Conservation (phyloP, 2,888 invertebrate genomes). For the Mylabris sibirica region DNA sequence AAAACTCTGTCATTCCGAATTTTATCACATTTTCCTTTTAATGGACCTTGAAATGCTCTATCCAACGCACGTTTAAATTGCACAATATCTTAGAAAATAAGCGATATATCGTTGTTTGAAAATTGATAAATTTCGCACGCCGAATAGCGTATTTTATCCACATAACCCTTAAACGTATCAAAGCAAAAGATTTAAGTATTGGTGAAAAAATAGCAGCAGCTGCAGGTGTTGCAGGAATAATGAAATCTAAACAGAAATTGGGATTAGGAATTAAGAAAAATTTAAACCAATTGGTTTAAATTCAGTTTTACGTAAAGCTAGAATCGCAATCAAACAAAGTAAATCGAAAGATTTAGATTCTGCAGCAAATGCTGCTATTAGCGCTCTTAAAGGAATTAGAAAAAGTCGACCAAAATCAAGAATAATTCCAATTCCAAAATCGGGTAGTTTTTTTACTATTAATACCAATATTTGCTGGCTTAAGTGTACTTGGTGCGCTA, state of each 20-base stretch:
- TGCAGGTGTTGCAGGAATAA: conserved; percentile 21
- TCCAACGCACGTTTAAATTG: too few relatives aligned
- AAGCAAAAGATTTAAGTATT: conserved; percentile 49
- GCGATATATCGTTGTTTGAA: too few relatives aligned
- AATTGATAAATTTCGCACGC: too few relatives aligned
- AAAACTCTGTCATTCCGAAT: too few relatives aligned
- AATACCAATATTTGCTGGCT: conserved; percentile 11
- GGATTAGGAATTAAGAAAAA: conserved; percentile 40
- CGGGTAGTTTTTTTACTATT: not conserved
- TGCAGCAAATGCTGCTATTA: not conserved
- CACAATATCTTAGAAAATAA: too few relatives aligned
- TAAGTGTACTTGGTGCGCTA: not conserved
- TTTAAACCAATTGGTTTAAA: conserved; percentile 9
- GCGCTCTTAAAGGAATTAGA: not conserved
- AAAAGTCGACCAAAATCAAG: not conserved
- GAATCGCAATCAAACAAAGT: conserved; percentile 17
- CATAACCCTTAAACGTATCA: too few relatives aligned
- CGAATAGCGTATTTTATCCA: too few relatives aligned
- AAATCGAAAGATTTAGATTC: conserved; percentile 2
- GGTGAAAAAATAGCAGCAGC: conserved; percentile 42
- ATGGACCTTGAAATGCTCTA: too few relatives aligned
- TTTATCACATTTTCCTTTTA: too few relatives aligned
- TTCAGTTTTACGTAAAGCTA: not conserved
- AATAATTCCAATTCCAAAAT: not conserved
- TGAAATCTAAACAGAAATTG: conserved; percentile 49